Percentiles rank a stretch among this genome's conserved stretches.
Conservation (phyloP, 2,113 vertebrate genomes). For the Xerus inauris region DNA sequence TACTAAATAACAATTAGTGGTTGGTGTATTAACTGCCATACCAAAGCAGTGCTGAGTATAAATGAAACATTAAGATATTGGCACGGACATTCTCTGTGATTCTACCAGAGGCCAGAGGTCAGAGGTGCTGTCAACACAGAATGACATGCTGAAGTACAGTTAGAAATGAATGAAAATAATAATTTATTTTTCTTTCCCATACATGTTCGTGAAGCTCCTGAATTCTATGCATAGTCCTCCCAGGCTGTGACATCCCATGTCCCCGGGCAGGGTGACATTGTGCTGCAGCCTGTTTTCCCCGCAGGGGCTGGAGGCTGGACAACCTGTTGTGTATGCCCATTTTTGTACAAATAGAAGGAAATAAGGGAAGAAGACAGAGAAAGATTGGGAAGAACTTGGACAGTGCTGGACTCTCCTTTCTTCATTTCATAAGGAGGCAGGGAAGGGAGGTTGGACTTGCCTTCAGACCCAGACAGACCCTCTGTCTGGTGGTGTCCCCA, state of each 20-base stretch:
- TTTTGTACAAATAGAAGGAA: neutral
- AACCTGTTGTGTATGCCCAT: accelerated
- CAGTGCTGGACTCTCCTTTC: neutral
- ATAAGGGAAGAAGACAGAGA: neutral
- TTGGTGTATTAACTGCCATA: neutral
- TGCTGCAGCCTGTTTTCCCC: neutral
- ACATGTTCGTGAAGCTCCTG: neutral
- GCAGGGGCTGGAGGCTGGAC: neutral
- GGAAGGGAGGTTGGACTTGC: neutral
- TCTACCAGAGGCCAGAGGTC: neutral
- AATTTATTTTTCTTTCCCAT: accelerated
- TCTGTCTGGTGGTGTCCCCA: too few species aligned
- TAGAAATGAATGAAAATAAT: neutral
- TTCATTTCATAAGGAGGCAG: neutral
- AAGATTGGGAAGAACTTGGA: neutral
- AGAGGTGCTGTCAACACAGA: neutral
- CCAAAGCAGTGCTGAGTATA: accelerated
- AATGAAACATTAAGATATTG: neutral
- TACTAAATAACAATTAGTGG: accelerated
- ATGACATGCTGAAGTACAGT: neutral
- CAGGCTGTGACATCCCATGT: accelerated
- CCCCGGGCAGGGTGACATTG: neutral
- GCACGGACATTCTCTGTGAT: too few species aligned
- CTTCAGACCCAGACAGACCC: neutral
- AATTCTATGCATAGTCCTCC: accelerated